Evolutionary conservation across 2,797 vertebrate species (phyloP), one percentile per base, ranked within the genome.

Genomic region (Xenentodon cancila): DNA sequence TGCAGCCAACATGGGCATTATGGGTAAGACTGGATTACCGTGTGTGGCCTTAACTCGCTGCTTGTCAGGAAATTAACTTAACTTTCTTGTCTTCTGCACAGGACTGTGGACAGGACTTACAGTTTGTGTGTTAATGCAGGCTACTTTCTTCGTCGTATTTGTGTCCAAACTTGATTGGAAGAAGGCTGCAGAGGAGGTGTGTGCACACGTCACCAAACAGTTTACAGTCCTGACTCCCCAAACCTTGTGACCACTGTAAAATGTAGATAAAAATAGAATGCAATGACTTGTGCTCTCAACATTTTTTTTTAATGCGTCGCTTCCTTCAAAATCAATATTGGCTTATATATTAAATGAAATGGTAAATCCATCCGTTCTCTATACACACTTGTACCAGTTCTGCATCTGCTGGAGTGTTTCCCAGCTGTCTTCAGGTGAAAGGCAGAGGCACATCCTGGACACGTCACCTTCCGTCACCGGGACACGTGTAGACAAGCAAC

Each of bases 81-180:
- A 37, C 34, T n/a, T 47, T 8, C 9, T 62, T 2, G 1, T 79
- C 0, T 12, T 19, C 0, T 0, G 19, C 16, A 43, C 56, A 98
- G 97, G 97, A 21, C 84, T 98, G 1, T 98, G 97, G 97, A 77
- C 77, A 0, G 97, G 97, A 17, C 83, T 98, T 47, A 84, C 93
- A 1, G 0, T 95, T 3, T 95, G 94, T 51, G 84, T 93, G 16
- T 46, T 88, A 0, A 7, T 94, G 40, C 96, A 97, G 85, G 84
- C 90, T 0, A 5, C 72, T 7, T 95, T 96, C 75, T 97, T 96
- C 50, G 9, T 92, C 0, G 20, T 71, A 20, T 92, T 93, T 44
- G 63, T 97, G 70, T 67, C 66, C 43, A 93, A 76, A 15, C 91
- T 97, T 5, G 84, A 98, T 19, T 98, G 97, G 97, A 91, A 90